These are phyloP conservation scores for Alsophila aescularia DNA, from an alignment of 2,888 invertebrate species.

Conservation along the genomic window DNA sequence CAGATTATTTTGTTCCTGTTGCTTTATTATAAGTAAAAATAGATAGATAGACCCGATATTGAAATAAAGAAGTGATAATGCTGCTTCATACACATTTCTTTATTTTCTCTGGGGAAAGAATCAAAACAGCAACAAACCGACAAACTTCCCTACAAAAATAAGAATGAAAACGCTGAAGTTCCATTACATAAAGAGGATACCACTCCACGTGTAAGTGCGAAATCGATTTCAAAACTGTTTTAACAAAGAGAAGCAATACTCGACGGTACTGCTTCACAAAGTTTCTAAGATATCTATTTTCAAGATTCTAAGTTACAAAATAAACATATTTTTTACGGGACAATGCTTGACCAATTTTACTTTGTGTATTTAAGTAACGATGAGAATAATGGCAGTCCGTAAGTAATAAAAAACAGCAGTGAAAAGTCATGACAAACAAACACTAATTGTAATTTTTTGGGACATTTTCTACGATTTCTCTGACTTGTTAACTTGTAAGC, in stretches of 20 bases:
- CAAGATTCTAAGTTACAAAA: not conserved
- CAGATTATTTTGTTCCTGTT: no score
- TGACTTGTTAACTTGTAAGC: slow-evolving; percentile 4
- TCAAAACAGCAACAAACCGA: slow-evolving; percentile 29
- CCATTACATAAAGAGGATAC: slow-evolving; percentile 52
- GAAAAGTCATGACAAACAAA: no score
- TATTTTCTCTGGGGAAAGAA: slow-evolving; percentile 10
- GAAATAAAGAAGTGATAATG: not conserved
- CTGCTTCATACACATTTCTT: slow-evolving; percentile 12
- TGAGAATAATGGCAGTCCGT: no score
- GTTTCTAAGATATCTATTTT: not conserved
- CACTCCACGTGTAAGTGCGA: slow-evolving; percentile 26
- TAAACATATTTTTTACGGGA: no score
- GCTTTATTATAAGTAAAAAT: no score
- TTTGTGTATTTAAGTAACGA: no score
- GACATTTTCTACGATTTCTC: no score
- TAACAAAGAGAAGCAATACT: slow-evolving; percentile 20
- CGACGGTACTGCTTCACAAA: slow-evolving; percentile 5
- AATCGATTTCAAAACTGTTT: slow-evolving; percentile 39
- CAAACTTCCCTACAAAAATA: slow-evolving; percentile 34
- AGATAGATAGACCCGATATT: no score
- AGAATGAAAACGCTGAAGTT: slow-evolving; percentile 46
- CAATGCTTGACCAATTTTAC: no score
- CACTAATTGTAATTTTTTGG: no score
- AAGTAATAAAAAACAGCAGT: no score